Evolutionary conservation across 2,113 vertebrate species (phyloP).

Genomic region (Trogon surrucura): DNA sequence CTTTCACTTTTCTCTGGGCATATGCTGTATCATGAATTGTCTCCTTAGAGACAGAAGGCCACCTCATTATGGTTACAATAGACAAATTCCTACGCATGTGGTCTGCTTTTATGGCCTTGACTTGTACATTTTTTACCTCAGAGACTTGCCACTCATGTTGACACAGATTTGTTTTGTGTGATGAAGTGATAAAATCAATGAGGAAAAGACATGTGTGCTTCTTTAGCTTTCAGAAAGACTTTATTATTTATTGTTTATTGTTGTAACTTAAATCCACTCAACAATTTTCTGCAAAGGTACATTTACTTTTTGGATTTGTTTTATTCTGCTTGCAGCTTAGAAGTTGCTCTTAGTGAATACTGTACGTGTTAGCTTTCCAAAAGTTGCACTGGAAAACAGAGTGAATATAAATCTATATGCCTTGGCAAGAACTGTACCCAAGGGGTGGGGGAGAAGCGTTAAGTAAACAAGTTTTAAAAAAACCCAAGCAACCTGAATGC

Average conservation of each 20-base stretch:
- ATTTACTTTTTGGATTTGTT: slow-evolving; percentile 65
- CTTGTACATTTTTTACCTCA: slow-evolving; percentile 64
- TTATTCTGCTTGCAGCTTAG: slow-evolving; percentile 43
- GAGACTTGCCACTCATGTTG: slow-evolving; percentile 77
- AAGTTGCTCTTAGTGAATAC: slow-evolving; percentile 32
- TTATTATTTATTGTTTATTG: slow-evolving; percentile 70
- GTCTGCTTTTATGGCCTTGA: slow-evolving; percentile 75
- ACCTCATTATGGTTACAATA: slow-evolving; percentile 73
- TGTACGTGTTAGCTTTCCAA: not conserved
- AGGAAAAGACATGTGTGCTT: slow-evolving; percentile 45
- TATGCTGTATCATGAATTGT: slow-evolving; percentile 60
- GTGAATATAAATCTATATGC: slow-evolving; percentile 24
- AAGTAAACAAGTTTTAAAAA: slow-evolving; percentile 33
- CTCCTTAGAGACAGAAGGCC: slow-evolving; percentile 65
- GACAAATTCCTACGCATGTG: slow-evolving; percentile 70
- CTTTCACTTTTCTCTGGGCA: slow-evolving; percentile 45
- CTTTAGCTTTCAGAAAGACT: slow-evolving; percentile 57
- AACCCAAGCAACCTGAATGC: not conserved
- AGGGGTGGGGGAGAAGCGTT: not conserved
- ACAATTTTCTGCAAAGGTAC: slow-evolving; percentile 56
- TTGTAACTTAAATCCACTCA: slow-evolving; percentile 62
- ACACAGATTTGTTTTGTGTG: slow-evolving; percentile 77
- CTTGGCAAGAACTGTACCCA: slow-evolving; percentile 14
- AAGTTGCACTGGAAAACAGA: slow-evolving; percentile 44
- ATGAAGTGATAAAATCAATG: slow-evolving; percentile 80